Conservation (phyloP, 2,797 vertebrate genomes). For the Lagocephalus sceleratus region DNA sequence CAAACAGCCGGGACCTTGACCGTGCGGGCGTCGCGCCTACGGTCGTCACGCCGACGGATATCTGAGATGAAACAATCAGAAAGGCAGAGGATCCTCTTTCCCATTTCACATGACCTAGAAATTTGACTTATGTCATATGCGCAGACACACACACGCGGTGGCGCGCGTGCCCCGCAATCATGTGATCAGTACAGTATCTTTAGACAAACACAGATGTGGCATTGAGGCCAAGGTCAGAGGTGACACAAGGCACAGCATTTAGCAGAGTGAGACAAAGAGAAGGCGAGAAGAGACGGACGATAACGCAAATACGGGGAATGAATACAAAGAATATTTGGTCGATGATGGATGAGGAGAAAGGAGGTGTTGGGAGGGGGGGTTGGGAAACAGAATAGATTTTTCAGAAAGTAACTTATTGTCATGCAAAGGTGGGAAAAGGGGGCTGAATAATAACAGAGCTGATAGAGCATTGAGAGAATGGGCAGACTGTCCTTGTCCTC, state of each 20-base stretch:
- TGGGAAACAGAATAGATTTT: not conserved
- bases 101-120: constrained; percentile 8
- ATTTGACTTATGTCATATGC: constrained; percentile 29
- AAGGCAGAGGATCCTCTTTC: constrained; percentile 58
- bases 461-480: constrained; percentile 40
- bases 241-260: constrained; percentile 18
- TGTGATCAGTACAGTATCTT: constrained; percentile 38
- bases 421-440: not conserved
- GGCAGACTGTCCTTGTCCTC: constrained; percentile 54
- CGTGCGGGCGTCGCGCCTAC: constrained; percentile 46
- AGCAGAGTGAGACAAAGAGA: constrained; percentile 14
- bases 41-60: constrained; percentile 49
- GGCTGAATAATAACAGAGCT: constrained; percentile 36
- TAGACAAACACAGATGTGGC: constrained; percentile 33
- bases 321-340: constrained; percentile 24
- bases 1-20: constrained; percentile 56
- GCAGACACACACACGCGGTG: constrained; percentile 14
- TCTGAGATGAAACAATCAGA: constrained; percentile 57
- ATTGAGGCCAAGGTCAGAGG: constrained; percentile 62
- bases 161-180: constrained; percentile 36
- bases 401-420: constrained; percentile 16
- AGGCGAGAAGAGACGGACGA: not conserved
- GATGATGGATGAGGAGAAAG: not conserved
- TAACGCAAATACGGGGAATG: not conserved
- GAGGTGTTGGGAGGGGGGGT: not conserved